phyloP scores from a whole-genome alignment of 1,140 invertebrate genomes.

The Drosophila bipectinata region DNA sequence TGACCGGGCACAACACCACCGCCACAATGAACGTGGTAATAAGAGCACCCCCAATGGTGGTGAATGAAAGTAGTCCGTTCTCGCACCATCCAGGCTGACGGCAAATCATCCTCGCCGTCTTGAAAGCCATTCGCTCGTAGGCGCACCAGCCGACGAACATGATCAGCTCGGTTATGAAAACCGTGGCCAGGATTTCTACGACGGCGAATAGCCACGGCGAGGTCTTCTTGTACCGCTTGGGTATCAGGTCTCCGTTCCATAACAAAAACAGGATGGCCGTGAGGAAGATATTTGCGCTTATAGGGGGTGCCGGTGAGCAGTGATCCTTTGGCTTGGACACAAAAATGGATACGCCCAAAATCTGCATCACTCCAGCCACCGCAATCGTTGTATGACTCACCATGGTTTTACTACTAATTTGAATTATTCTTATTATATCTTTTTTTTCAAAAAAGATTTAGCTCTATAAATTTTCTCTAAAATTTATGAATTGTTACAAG shows the following conservation, averaged over 20 bases:
- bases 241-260: conserved; percentile 39
- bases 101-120: conserved; percentile 16
- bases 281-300: conserved; percentile 34
- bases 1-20: conserved; percentile 8
- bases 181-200: conserved; percentile 36
- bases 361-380: conserved; percentile 30
- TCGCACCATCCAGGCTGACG: conserved; percentile 38
- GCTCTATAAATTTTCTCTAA: neutral
- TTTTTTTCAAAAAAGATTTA: neutral
- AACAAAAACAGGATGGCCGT: conserved; percentile 27
- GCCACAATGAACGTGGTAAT: conserved; percentile 21
- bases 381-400: conserved; percentile 40
- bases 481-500: conserved; percentile 5
- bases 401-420: conserved; percentile 20
- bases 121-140: conserved; percentile 24
- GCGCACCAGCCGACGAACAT: conserved; percentile 32
- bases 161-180: conserved; percentile 37
- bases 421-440: neutral
- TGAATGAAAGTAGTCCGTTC: neutral
- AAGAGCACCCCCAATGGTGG: conserved; percentile 3
- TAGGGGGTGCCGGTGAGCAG: conserved; percentile 10
- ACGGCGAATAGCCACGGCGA: conserved; percentile 21
- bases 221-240: neutral
- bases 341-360: conserved; percentile 38
- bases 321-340: conserved; percentile 15